Evolutionary conservation across 2,888 invertebrate species (phyloP).

Genomic region (Isotomurus palustris): DNA sequence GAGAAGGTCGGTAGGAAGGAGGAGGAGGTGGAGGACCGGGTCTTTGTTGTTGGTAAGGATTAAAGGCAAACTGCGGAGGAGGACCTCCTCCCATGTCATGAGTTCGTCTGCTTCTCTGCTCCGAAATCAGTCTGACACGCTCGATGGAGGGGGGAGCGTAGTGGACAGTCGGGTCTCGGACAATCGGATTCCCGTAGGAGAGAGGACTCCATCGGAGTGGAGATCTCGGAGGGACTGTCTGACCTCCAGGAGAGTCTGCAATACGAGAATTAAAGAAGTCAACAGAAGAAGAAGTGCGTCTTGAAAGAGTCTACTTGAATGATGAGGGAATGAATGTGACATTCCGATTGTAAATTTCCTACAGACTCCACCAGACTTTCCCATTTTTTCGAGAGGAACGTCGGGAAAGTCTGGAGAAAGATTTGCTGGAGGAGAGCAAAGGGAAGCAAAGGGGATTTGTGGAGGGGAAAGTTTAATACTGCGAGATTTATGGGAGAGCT

Average conservation of each 20-base stretch:
- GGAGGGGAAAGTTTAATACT: constrained; percentile 5
- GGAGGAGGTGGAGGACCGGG: constrained; percentile 15
- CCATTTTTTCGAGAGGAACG: no score
- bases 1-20: constrained; percentile 16
- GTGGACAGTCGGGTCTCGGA: constrained; percentile 42
- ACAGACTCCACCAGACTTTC: no score
- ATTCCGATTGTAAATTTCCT: no score
- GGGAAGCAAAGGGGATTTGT: background rate
- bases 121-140: constrained; percentile 33
- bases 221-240: constrained; percentile 2
- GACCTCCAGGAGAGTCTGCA: background rate
- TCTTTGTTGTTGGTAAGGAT: background rate
- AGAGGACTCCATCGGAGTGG: constrained; percentile 35
- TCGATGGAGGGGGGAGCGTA: constrained; percentile 44
- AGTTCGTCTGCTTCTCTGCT: constrained; percentile 13
- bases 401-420: background rate
- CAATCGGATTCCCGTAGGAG: constrained; percentile 40
- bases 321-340: no score
- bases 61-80: background rate
- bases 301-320: no score
- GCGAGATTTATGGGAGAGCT: constrained; percentile 1
- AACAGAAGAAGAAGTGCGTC: no score
- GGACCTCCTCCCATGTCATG: constrained; percentile 20
- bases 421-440: background rate
- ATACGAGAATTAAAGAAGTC: no score